Conservation (phyloP, 1,140 invertebrate species). For the Aphelenchoides besseyi region DNA sequence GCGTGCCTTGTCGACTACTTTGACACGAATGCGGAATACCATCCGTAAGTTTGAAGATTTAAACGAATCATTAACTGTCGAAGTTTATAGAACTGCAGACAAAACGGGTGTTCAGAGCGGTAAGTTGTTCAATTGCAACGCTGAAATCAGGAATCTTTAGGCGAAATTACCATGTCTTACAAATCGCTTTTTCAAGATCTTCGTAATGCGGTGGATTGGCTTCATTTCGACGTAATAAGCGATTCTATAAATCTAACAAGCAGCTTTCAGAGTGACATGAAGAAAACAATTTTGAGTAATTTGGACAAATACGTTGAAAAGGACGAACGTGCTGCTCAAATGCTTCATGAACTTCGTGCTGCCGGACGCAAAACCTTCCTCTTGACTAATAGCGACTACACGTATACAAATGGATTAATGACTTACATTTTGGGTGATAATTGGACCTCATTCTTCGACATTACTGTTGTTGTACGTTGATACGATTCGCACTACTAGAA, state of each 20-base stretch:
- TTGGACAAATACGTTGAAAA: constrained; percentile 86
- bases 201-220: constrained; percentile 83
- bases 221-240: constrained; percentile 72
- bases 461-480: constrained; percentile 94
- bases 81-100: constrained; percentile 55
- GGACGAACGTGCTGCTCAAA: constrained; percentile 81
- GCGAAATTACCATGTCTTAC: constrained; percentile 96
- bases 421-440: constrained; percentile 76
- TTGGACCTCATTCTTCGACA: constrained; percentile 95
- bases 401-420: constrained; percentile 93
- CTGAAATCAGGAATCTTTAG: too few relatives aligned
- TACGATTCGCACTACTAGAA: too few relatives aligned
- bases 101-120: constrained; percentile 82
- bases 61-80: background rate
- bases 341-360: constrained; percentile 79
- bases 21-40: constrained; percentile 80
- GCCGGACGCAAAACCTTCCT: constrained; percentile 90
- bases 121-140: too few relatives aligned
- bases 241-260: background rate
- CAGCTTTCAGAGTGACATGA: constrained; percentile 72
- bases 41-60: constrained; percentile 69
- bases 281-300: constrained; percentile 81
- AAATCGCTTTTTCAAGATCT: constrained; percentile 97
- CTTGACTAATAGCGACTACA: constrained; percentile 92
- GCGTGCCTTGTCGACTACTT: constrained; percentile 94